phyloP scores from a whole-genome alignment of 2,888 invertebrate genomes.

The Sesia bembeciformis region DNA sequence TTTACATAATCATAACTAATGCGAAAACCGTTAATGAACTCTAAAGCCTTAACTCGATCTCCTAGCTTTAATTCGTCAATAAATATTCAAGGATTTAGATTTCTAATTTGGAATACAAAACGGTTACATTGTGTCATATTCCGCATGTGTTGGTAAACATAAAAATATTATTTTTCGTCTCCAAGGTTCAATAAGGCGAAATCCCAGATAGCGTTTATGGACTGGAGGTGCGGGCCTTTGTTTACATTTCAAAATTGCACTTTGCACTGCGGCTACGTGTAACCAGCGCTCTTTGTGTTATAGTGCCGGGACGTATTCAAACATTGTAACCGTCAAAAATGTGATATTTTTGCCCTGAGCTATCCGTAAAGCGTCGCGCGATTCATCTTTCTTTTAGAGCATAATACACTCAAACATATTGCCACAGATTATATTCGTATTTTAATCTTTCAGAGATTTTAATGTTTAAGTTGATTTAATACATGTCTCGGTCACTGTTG shows the following conservation, averaged over 20 bases:
- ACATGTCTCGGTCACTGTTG: no score
- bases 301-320: slow-evolving; percentile 56
- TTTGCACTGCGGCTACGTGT: slow-evolving; percentile 60
- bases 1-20: no score
- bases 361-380: background rate
- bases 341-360: slow-evolving; percentile 27
- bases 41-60: no score
- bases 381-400: background rate
- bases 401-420: background rate
- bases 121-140: no score
- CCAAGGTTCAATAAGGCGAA: slow-evolving; percentile 56
- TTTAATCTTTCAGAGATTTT: background rate
- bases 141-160: slow-evolving; percentile 19
- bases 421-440: background rate
- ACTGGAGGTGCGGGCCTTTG: slow-evolving; percentile 61
- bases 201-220: slow-evolving; percentile 62
- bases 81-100: no score
- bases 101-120: no score
- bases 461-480: no score
- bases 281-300: slow-evolving; percentile 47
- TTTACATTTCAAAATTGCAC: slow-evolving; percentile 74
- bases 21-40: slow-evolving; percentile 6
- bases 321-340: slow-evolving; percentile 65
- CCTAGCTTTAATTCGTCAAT: no score
- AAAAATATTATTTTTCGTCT: slow-evolving; percentile 39